phyloP scores from a whole-genome alignment of 2,113 vertebrate species.

The Cariama cristata region DNA sequence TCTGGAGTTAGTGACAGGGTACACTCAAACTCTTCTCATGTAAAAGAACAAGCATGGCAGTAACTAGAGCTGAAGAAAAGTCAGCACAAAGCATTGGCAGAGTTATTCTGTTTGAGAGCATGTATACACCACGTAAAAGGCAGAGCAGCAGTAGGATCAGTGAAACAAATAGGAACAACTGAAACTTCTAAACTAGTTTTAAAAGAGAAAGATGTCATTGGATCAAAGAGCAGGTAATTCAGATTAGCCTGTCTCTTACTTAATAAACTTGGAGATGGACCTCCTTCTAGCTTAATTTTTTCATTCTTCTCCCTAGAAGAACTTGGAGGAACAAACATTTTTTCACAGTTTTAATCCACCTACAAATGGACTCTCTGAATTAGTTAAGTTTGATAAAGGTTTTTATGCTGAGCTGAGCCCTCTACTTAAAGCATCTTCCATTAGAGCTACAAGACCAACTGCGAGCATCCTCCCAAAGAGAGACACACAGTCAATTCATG shows the following conservation, averaged over 20 bases:
- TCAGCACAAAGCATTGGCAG: neutral
- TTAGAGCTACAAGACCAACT: neutral
- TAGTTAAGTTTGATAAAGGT: neutral
- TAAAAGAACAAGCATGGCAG: neutral
- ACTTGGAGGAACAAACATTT: neutral
- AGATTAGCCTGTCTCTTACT: neutral
- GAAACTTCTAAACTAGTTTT: neutral
- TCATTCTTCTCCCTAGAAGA: neutral
- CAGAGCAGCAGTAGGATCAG: neutral
- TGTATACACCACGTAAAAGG: neutral
- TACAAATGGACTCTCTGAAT: neutral
- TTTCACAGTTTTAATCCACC: neutral
- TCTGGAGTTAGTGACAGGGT: neutral
- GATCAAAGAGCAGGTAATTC: neutral
- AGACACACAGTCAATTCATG: neutral
- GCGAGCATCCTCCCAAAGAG: neutral
- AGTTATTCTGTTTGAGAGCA: neutral
- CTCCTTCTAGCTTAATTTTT: neutral
- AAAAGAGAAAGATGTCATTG: neutral
- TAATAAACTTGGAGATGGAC: neutral
- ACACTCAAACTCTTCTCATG: neutral
- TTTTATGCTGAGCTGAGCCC: neutral
- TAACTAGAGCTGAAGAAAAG: neutral
- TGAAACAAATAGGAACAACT: neutral
- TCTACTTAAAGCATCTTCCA: neutral